Conservation (phyloP, 2,113 vertebrate genomes). For the Festucalex cinctus region DNA sequence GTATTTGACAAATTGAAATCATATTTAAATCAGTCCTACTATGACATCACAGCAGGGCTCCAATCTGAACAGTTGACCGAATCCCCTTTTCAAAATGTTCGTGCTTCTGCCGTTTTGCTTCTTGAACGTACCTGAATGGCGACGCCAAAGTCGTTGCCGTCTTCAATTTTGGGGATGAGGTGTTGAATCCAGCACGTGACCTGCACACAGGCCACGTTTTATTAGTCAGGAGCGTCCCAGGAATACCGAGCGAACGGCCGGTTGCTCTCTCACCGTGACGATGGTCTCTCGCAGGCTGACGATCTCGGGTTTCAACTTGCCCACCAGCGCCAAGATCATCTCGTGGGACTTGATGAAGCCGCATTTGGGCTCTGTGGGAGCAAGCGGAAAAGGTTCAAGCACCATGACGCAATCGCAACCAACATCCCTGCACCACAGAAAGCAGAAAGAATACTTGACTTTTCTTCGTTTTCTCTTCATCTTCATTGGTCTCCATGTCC, state of each 20-base stretch:
- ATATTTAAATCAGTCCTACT: no score
- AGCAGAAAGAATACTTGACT: conserved; percentile 39
- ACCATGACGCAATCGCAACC: neutral
- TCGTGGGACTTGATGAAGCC: conserved; percentile 84
- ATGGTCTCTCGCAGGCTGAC: conserved; percentile 78
- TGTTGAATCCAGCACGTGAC: conserved; percentile 84
- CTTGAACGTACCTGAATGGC: conserved; percentile 78
- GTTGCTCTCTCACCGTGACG: conserved; percentile 68
- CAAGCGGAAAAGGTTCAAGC: neutral
- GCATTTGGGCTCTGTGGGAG: conserved; percentile 77
- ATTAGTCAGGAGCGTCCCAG: neutral
- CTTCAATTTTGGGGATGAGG: conserved; percentile 87
- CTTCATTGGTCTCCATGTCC: conserved; percentile 88
- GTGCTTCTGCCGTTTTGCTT: no score
- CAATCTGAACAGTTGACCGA: no score
- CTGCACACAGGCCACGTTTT: conserved; percentile 45
- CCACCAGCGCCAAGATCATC: conserved; percentile 71
- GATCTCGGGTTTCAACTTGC: conserved; percentile 82
- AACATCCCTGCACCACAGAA: neutral
- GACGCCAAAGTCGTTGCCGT: conserved; percentile 90
- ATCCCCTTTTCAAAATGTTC: no score
- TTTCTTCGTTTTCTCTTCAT: conserved; percentile 76
- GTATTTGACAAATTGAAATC: no score
- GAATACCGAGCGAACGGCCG: neutral
- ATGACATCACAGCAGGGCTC: no score